phyloP scores from a whole-genome alignment of 2,113 vertebrate species.

The Lucifuga dentata region DNA sequence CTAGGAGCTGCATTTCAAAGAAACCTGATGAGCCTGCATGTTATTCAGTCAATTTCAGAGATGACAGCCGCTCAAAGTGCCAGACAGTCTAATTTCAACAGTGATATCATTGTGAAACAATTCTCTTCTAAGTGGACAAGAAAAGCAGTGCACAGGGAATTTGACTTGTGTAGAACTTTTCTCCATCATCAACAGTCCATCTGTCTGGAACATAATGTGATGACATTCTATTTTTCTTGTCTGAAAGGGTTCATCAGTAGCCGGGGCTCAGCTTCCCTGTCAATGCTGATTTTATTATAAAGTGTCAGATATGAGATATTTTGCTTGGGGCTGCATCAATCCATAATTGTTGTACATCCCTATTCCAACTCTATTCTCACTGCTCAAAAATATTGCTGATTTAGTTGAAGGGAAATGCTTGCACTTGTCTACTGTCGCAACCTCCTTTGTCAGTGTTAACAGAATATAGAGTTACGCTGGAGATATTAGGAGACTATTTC shows the following conservation, averaged over 20 bases:
- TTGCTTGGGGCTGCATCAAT: conserved; percentile 49
- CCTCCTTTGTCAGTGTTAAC: conserved; percentile 74
- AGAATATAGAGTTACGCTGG: conserved; percentile 76
- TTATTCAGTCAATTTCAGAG: conserved; percentile 2
- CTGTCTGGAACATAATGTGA: conserved; percentile 19
- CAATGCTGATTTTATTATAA: conserved; percentile 55
- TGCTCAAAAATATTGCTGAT: conserved; percentile 58
- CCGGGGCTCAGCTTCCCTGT: conserved; percentile 25
- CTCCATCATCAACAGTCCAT: conserved; percentile 7
- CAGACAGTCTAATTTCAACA: conserved; percentile 8
- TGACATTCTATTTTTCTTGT: conserved; percentile 35
- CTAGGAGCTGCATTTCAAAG: not conserved
- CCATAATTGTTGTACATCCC: conserved; percentile 8
- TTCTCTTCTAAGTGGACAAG: not conserved
- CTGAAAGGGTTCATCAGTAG: conserved; percentile 11
- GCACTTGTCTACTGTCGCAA: conserved; percentile 22
- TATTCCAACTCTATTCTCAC: conserved; percentile 49
- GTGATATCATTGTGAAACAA: conserved; percentile 21
- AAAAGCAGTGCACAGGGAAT: conserved; percentile 4
- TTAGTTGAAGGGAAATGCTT: conserved; percentile 28
- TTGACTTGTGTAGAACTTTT: conserved; percentile 8
- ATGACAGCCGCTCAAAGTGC: not conserved
- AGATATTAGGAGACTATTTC: conserved; percentile 71
- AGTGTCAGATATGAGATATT: conserved; percentile 52
- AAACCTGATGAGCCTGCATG: not conserved